Evolutionary conservation across 2,888 invertebrate genomes (phyloP).

Genomic region (Campoplex nolae): DNA sequence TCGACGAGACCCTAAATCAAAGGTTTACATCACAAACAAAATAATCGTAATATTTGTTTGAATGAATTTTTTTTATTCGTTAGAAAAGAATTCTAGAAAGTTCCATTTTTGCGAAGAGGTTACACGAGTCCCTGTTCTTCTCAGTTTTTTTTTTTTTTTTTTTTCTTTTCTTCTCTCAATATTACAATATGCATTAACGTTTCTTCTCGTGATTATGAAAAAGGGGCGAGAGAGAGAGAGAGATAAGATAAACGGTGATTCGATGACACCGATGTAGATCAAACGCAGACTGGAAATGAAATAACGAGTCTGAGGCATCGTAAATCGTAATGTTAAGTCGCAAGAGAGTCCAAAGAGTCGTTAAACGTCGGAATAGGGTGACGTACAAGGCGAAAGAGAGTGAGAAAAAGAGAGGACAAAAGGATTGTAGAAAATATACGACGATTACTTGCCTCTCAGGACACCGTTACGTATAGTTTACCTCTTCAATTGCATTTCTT

Average conservation of each 20-base stretch:
- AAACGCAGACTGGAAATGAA: constrained; percentile 35
- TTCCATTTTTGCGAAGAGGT: constrained; percentile 14
- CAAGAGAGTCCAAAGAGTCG: constrained; percentile 50
- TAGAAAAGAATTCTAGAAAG: not conserved
- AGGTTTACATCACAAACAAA: constrained; percentile 40
- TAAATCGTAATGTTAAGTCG: constrained; percentile 52
- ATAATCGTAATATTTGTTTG: not conserved
- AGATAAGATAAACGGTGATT: constrained; percentile 39
- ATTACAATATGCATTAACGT: not conserved
- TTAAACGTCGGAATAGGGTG: constrained; percentile 58
- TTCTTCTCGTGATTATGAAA: not conserved
- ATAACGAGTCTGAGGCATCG: constrained; percentile 59
- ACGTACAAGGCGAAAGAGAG: constrained; percentile 32
- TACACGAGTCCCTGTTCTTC: constrained; percentile 35
- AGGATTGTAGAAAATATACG: constrained; percentile 9
- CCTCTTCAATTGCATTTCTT: constrained; percentile 29
- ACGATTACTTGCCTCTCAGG: constrained; percentile 3
- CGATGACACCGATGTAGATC: constrained; percentile 39
- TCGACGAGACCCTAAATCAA: constrained; percentile 60
- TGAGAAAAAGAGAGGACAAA: constrained; percentile 1
- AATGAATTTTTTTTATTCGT: not conserved
- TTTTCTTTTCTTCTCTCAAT: not conserved
- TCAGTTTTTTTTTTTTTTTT: not conserved
- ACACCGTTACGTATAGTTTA: constrained; percentile 47
- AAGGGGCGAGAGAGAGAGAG: not conserved